Conservation (phyloP, 1,140 invertebrate species). For the Drosophila busckii region DNA sequence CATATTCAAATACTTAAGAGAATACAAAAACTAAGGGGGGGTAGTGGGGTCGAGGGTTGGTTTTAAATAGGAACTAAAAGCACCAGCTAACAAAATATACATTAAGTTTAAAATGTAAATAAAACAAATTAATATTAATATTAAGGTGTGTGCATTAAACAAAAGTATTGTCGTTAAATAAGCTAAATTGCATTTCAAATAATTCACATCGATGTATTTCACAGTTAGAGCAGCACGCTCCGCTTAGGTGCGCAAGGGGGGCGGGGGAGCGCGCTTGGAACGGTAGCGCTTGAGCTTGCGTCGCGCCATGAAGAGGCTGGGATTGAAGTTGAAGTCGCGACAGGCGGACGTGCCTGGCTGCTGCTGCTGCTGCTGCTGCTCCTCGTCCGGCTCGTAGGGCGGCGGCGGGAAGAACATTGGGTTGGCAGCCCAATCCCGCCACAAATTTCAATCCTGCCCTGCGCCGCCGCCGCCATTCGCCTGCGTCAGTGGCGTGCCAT, state of each 20-base stretch:
- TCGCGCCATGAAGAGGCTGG: constrained; percentile 57
- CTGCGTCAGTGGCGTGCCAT: constrained; percentile 78
- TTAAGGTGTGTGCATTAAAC: too few relatives aligned
- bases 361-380: constrained; percentile 9
- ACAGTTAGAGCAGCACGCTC: constrained; percentile 17
- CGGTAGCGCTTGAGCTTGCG: constrained; percentile 68
- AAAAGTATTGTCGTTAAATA: constrained; percentile 38
- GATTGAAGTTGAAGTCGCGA: constrained; percentile 68
- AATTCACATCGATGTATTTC: constrained; percentile 44
- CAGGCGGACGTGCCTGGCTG: constrained; percentile 27
- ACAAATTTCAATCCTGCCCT: constrained; percentile 82
- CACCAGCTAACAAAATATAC: constrained; percentile 65
- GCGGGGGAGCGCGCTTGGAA: constrained; percentile 40
- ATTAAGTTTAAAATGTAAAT: constrained; percentile 15
- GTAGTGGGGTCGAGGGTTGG: neutral
- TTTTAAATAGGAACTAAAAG: constrained; percentile 76
- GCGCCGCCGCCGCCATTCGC: constrained; percentile 83
- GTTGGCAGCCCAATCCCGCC: constrained; percentile 78
- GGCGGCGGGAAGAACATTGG: constrained; percentile 75
- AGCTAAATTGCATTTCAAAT: constrained; percentile 55
- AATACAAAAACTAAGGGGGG: constrained; percentile 29
- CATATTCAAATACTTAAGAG: constrained; percentile 63
- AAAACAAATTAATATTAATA: constrained; percentile 9
- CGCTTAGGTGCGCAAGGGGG: constrained; percentile 42
- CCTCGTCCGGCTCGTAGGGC: constrained; percentile 54